phyloP scores from a whole-genome alignment of 2,113 vertebrate genomes.

The Petrocephalus microphthalmus region DNA sequence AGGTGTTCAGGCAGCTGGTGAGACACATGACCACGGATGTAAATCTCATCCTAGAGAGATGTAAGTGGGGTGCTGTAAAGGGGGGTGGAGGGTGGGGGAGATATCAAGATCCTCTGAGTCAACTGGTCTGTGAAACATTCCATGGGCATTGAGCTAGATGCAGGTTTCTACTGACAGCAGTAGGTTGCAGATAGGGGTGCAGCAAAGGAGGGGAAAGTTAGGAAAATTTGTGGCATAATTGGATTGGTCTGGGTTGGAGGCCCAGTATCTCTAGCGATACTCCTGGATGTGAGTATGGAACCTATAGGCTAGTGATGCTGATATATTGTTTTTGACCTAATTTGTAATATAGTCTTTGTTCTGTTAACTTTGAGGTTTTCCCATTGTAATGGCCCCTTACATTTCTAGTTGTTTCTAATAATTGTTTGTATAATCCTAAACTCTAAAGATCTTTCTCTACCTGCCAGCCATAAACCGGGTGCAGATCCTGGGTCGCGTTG shows the following conservation, averaged over 20 bases:
- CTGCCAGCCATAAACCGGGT: conserved; percentile 83
- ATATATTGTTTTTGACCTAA: background rate
- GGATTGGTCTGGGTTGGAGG: background rate
- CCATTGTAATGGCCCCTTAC: background rate
- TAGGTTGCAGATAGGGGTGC: background rate
- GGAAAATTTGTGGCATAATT: background rate
- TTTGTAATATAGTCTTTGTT: background rate
- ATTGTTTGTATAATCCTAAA: background rate
- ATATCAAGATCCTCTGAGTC: background rate
- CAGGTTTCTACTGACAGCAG: background rate
- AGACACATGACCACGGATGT: conserved; percentile 62
- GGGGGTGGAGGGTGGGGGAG: background rate
- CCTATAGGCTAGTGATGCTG: background rate
- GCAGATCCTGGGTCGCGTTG: conserved; percentile 86
- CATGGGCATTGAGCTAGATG: background rate
- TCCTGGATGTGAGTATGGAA: conserved; percentile 61
- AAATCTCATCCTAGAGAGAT: conserved; percentile 77
- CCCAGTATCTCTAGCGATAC: background rate
- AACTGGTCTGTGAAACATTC: background rate
- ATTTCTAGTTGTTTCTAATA: background rate
- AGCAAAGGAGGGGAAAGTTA: background rate
- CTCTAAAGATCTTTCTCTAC: background rate
- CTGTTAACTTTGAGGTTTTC: background rate
- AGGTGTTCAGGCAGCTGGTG: conserved; percentile 74
- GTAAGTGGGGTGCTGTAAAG: background rate